phyloP scores from a whole-genome alignment of 2,797 vertebrate species.

The Pogoniulus pusillus region DNA sequence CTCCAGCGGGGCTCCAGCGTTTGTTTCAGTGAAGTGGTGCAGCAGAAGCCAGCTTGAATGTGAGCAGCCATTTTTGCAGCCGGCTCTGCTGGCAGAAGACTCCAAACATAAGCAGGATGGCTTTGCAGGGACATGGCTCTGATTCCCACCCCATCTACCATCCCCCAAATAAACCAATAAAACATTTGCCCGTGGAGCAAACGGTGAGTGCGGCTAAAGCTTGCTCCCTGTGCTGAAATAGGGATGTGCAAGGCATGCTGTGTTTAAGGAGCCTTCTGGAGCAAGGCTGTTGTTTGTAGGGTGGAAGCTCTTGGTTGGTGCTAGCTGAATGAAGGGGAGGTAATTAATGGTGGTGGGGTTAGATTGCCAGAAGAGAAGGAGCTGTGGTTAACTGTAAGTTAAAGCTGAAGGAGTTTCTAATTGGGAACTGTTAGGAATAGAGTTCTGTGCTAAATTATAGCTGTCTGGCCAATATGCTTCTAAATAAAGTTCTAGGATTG shows the following conservation, averaged over 20 bases:
- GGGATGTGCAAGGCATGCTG: neutral
- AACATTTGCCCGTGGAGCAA: neutral
- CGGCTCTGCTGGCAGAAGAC: conserved; percentile 17
- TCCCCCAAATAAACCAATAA: neutral
- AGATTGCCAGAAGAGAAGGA: conserved; percentile 17
- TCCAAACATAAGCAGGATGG: neutral
- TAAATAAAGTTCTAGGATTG: conserved; percentile 59
- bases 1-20: neutral
- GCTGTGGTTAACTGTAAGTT: conserved; percentile 32
- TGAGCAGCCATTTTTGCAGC: conserved; percentile 52
- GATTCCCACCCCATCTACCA: neutral
- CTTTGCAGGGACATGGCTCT: neutral
- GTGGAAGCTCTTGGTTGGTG: neutral
- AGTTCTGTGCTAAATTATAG: conserved; percentile 53
- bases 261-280: neutral
- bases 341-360: neutral
- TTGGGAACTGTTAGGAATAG: conserved; percentile 45
- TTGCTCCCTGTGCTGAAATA: neutral
- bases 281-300: neutral
- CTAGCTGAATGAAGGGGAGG: conserved; percentile 12
- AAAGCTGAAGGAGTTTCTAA: conserved; percentile 50
- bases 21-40: neutral
- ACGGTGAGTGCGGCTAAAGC: neutral
- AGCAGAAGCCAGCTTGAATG: neutral
- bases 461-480: conserved; percentile 55